phyloP scores from a whole-genome alignment of 2,113 vertebrate genomes.

The Leucosticte australis region DNA sequence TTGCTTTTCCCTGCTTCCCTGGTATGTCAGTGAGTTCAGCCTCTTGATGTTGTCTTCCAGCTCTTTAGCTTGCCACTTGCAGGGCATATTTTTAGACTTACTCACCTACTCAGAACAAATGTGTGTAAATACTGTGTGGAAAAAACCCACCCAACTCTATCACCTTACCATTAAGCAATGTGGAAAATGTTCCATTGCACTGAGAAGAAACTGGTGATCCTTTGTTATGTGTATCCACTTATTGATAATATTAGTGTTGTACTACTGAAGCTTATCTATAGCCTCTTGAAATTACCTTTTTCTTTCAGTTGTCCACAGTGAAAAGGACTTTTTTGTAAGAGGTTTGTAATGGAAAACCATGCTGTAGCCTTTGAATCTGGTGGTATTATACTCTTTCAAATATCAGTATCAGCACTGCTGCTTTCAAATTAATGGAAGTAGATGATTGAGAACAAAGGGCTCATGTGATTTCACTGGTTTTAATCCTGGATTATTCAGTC shows the following conservation, averaged over 20 bases:
- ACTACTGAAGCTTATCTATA: background rate
- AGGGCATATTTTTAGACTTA: background rate
- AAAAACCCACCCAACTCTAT: background rate
- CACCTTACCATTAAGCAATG: background rate
- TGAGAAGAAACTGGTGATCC: background rate
- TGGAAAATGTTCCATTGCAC: background rate
- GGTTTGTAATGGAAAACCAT: background rate
- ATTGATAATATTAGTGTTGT: background rate
- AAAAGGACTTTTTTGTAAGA: background rate
- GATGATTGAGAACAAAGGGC: slow-evolving; percentile 14
- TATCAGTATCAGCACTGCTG: background rate
- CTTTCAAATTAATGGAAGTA: background rate
- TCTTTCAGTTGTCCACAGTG: background rate
- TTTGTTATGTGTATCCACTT: background rate
- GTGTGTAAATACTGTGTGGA: background rate
- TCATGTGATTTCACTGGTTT: slow-evolving; percentile 8
- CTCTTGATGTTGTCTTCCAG: background rate
- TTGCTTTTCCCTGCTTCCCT: background rate
- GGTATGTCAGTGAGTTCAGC: background rate
- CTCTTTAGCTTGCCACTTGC: background rate
- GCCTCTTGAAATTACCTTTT: background rate
- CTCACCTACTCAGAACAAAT: background rate
- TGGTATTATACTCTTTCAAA: background rate
- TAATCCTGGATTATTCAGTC: slow-evolving; percentile 32
- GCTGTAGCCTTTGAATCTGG: background rate